Conservation (phyloP, 64 coral and sea anemone genomes). For the Astreopora myriophthalma region DNA sequence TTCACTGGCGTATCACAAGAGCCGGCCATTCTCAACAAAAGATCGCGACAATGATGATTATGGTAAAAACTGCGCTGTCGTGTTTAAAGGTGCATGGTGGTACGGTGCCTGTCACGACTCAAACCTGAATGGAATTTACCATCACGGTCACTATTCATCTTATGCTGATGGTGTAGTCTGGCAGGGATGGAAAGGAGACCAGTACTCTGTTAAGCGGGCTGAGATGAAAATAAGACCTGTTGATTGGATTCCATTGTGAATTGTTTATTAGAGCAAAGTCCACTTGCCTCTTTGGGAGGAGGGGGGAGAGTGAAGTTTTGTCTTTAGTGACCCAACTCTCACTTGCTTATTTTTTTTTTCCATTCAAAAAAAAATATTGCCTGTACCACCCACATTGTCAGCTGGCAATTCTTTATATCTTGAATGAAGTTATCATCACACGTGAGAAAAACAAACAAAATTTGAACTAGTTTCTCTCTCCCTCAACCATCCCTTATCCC, state of each 20-base stretch:
- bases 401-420: too few species aligned
- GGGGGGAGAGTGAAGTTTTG: too few species aligned
- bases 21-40: slow-evolving; percentile 49
- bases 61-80: slow-evolving; percentile 14
- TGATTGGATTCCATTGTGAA: background rate
- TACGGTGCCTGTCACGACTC: slow-evolving; percentile 33
- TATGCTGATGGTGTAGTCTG: slow-evolving; percentile 46
- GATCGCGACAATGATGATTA: slow-evolving; percentile 58
- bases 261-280: too few species aligned
- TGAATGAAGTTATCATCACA: too few species aligned
- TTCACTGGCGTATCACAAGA: slow-evolving; percentile 41
- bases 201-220: slow-evolving; percentile 52
- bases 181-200: slow-evolving; percentile 53
- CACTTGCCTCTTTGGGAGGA: too few species aligned
- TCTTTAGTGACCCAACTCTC: too few species aligned
- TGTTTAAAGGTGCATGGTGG: slow-evolving; percentile 61
- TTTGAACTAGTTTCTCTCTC: too few species aligned
- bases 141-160: slow-evolving; percentile 1
- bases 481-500: too few species aligned
- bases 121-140: slow-evolving; percentile 61
- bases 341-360: too few species aligned
- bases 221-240: slow-evolving; percentile 70
- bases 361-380: too few species aligned
- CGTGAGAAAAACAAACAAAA: too few species aligned
- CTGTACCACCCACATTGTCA: too few species aligned